Percentiles rank a stretch among this genome's conserved stretches.
Conservation (phyloP, 2,797 vertebrate genomes). For the Taeniopygia guttata region DNA sequence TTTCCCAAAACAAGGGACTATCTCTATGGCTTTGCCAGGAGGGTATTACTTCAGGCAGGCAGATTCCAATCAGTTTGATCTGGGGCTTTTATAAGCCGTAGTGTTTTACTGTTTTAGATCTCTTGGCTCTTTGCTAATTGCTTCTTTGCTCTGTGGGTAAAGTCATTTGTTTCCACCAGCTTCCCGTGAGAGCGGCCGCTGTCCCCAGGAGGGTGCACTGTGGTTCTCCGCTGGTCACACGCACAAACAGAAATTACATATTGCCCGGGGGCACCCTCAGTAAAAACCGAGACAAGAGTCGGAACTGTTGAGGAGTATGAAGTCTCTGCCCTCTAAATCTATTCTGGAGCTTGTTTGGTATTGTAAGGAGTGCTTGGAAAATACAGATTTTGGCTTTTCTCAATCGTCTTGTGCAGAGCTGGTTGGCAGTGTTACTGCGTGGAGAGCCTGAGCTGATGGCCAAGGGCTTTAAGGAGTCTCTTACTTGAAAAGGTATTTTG, state of each 20-base stretch:
- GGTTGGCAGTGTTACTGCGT: accelerated
- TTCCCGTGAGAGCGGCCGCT: accelerated
- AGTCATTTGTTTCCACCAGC: not conserved
- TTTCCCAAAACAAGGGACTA: not conserved
- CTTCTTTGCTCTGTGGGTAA: not conserved
- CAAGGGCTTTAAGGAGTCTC: not conserved
- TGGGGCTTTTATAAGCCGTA: not conserved
- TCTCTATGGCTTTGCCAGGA: not conserved
- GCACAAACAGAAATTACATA: not conserved
- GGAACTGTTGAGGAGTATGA: not conserved
- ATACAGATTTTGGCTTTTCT: not conserved
- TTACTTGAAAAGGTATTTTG: accelerated
- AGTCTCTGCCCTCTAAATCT: not conserved
- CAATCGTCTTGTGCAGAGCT: not conserved
- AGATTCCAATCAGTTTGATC: not conserved
- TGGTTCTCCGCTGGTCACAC: not conserved
- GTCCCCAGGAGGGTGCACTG: not conserved
- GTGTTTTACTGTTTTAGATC: not conserved
- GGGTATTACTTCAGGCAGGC: not conserved
- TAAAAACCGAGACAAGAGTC: not conserved
- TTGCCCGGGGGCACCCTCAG: not conserved
- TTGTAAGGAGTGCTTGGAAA: not conserved
- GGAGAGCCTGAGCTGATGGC: not conserved
- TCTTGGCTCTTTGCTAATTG: not conserved
- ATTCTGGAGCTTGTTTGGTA: not conserved